Percentiles rank a stretch among this genome's conserved stretches.
Conservation (phyloP, 2,797 vertebrate species). For the Mus spretus region DNA sequence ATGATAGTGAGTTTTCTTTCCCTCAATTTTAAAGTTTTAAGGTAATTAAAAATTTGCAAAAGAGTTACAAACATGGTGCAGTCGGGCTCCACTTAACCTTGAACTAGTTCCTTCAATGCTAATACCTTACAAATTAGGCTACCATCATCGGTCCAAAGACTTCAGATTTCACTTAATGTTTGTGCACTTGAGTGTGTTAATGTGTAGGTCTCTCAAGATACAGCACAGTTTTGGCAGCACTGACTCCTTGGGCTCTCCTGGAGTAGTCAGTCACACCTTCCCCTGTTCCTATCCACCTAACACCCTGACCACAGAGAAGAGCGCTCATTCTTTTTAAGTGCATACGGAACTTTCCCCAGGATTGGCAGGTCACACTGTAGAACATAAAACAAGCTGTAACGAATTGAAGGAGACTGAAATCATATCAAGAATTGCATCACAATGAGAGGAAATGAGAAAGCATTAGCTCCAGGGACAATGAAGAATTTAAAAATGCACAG, state of each 20-base stretch:
- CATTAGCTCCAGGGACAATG: background rate
- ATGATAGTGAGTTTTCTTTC: background rate
- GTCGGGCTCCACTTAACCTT: background rate
- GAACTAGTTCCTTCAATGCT: background rate
- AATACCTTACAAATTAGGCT: background rate
- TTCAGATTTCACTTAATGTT: background rate
- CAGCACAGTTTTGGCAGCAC: too few species aligned
- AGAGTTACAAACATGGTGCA: background rate
- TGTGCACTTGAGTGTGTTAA: background rate
- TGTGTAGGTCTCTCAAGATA: background rate
- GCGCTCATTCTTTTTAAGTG: background rate
- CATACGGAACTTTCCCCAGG: background rate
- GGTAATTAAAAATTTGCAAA: background rate
- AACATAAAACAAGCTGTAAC: background rate
- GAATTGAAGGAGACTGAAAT: background rate
- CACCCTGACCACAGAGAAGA: background rate
- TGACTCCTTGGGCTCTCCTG: background rate
- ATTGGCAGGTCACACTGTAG: background rate
- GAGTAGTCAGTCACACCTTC: too few species aligned
- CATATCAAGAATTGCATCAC: background rate
- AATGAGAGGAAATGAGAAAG: background rate
- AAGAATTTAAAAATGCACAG: background rate
- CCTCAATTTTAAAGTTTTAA: background rate
- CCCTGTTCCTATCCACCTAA: background rate
- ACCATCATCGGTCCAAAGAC: background rate